Evolutionary conservation across 2,797 vertebrate species (phyloP), one percentile per base, ranked within the genome.

Genomic region (Ptychobarbus kaznakovi): DNA sequence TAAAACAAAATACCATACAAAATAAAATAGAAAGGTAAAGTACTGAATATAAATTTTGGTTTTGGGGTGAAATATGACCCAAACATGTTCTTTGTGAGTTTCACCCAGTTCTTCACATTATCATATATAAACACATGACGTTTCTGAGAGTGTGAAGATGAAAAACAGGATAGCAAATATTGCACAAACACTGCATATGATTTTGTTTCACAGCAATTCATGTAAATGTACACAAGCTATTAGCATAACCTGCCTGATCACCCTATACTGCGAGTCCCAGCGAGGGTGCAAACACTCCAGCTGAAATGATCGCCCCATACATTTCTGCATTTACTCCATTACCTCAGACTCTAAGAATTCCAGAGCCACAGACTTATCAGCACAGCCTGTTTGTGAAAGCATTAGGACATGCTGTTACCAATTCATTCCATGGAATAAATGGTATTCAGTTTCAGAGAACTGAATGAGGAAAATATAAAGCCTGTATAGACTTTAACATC

Each of bases 291-390:
- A 72, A n/a, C 51, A 44, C n/a, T 53, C 28, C 15, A 10, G 22
- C 13, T n/a, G 35, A 35, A 63, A 75, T 32, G 40, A 42, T 70
- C 53, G 32, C 79, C 70, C 70, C 53, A 79, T 65, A 65, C 53
- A 61, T 66, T 51, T 80, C 42, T 63, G 46, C 11, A 32, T 70
- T 44, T 77, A 75, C 12, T 46, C 49, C 56, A 84, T 88, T 86
- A 86, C 51, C 63, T 88, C 81, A 88, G 65, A 66, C 22, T 58
- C 53, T 16, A 88, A 74, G 75, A 88, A 82, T 85, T 38, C 46
- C 56, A 40, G 40, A 75, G 44, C 76, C 66, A 46, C 58, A n/a
- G 22, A 87, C 66, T 85, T 89, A 75, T 89, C 80, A 53, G 56
- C 35, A 44, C 65, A 51, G 46, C 40, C 68, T 46, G 56, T 70